phyloP scores from a whole-genome alignment of 2,888 invertebrate species.

The Ormia ochracea region DNA sequence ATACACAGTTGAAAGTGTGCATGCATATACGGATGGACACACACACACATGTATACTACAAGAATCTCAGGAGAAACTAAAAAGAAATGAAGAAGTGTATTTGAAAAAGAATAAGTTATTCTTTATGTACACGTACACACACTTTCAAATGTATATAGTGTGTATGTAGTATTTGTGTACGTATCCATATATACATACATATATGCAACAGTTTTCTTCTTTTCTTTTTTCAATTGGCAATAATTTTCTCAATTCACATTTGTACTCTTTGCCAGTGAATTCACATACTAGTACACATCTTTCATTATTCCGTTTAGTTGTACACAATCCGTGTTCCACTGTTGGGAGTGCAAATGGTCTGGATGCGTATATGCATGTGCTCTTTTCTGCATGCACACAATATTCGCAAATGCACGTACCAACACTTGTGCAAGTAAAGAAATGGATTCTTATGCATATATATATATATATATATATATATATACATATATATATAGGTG shows the following conservation, averaged over 20 bases:
- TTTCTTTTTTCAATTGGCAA: conserved; percentile 26
- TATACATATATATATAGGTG: neutral
- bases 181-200: no score
- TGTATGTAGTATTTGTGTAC: no score
- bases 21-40: no score
- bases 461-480: no score
- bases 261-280: neutral
- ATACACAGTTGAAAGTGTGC: no score
- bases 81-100: no score
- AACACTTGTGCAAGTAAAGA: neutral
- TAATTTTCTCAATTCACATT: neutral
- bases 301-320: neutral
- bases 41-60: no score
- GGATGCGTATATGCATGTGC: neutral
- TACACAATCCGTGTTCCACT: neutral
- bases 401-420: neutral
- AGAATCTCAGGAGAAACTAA: no score
- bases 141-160: no score
- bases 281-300: neutral
- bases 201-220: conserved; percentile 39
- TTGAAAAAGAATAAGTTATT: no score
- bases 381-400: neutral
- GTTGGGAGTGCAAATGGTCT: neutral
- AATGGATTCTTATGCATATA: no score
- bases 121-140: no score